A percentile compares a stretch with the other conserved stretches of the same genome.
phyloP scores from a whole-genome alignment of 2,888 invertebrate genomes.

The Belgica antarctica region DNA sequence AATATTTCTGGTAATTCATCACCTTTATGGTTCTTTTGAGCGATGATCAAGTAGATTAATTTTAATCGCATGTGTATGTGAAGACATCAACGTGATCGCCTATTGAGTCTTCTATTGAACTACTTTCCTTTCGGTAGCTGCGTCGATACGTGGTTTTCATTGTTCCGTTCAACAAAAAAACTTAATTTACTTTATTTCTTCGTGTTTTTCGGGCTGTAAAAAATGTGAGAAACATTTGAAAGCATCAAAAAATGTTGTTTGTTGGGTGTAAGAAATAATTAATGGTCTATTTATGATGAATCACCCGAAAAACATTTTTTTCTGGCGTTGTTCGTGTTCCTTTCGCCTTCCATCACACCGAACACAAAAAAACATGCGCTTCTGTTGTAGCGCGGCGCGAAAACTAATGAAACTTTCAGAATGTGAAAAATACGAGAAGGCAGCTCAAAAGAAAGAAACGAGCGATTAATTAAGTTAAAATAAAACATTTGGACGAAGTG shows the following conservation, averaged over 20 bases:
- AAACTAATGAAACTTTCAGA: conserved; percentile 38
- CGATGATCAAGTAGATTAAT: no score
- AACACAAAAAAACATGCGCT: conserved; percentile 12
- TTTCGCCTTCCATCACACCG: conserved; percentile 15
- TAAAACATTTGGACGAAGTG: background rate
- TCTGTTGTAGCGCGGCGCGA: conserved; percentile 18
- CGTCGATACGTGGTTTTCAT: background rate
- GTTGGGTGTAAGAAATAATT: conserved; percentile 29
- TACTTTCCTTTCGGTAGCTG: background rate
- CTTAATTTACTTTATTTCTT: conserved; percentile 1
- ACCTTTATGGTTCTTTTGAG: no score
- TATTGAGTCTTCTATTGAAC: background rate
- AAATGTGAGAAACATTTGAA: background rate
- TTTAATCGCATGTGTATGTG: background rate
- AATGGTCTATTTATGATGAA: conserved; percentile 41
- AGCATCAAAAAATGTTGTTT: conserved; percentile 9
- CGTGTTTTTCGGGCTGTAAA: background rate
- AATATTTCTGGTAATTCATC: conserved; percentile 1
- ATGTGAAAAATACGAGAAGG: background rate
- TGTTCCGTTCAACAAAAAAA: background rate
- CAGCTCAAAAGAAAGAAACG: background rate
- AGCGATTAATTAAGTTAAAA: conserved; percentile 40
- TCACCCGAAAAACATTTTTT: conserved; percentile 23
- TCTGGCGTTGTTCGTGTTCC: conserved; percentile 10
- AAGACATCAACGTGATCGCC: background rate